A percentile compares a stretch with the other conserved stretches of the same genome.
Evolutionary conservation across 2,888 invertebrate species (phyloP).

Genomic region (Theodoxus fluviatilis): DNA sequence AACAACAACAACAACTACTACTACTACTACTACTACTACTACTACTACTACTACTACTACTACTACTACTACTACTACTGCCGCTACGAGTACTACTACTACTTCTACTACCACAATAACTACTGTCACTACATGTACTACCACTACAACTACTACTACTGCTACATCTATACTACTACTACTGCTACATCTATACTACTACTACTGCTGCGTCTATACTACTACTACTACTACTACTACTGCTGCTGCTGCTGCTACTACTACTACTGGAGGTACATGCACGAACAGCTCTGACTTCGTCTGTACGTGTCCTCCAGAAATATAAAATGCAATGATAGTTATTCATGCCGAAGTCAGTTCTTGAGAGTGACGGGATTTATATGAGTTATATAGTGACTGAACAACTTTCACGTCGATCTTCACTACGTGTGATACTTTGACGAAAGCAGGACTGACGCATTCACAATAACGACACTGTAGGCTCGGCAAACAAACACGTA

Average conservation of each 20-base stretch:
- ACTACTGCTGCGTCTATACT: slow-evolving; percentile 8
- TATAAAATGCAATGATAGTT: no score
- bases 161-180: not conserved
- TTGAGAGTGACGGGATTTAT: no score
- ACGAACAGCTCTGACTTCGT: slow-evolving; percentile 17
- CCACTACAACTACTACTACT: slow-evolving; percentile 23
- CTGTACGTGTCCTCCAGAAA: no score
- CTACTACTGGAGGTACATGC: slow-evolving; percentile 25
- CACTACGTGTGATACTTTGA: slow-evolving; percentile 20
- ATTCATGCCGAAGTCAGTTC: no score
- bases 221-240: slow-evolving; percentile 25
- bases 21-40: slow-evolving; percentile 26
- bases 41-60: slow-evolving; percentile 26
- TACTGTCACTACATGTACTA: slow-evolving; percentile 20
- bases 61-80: slow-evolving; percentile 26
- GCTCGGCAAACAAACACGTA: no score
- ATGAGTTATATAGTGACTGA: no score
- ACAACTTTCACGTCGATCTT: slow-evolving; percentile 22
- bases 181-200: slow-evolving; percentile 14
- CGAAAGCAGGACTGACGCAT: no score
- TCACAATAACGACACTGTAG: no score
- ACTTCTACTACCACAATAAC: slow-evolving; percentile 24
- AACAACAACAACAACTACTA: slow-evolving; percentile 25
- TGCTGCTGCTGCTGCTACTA: slow-evolving; percentile 26
- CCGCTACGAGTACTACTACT: slow-evolving; percentile 26